Evolutionary conservation across 2,888 invertebrate species (phyloP).

Genomic region (Tuberolachnus salignus): DNA sequence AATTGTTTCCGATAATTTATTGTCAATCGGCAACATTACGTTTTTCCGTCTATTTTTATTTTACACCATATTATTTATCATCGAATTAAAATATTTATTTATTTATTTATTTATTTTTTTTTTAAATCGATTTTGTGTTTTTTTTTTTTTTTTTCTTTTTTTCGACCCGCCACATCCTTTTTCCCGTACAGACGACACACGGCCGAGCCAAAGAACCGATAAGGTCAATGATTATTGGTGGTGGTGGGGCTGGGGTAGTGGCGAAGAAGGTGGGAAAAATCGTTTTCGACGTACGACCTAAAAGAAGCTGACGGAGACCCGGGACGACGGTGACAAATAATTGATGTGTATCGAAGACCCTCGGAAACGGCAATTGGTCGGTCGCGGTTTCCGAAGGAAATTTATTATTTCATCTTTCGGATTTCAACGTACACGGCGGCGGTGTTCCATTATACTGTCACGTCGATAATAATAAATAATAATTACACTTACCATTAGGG

Average conservation of each 20-base stretch:
- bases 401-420: slow-evolving; percentile 32
- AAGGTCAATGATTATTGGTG: not conserved
- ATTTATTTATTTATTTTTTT: too few species aligned
- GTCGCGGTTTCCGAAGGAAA: slow-evolving; percentile 31
- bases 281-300: not conserved
- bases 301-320: not conserved
- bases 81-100: too few species aligned
- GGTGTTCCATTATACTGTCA: not conserved
- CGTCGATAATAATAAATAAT: slow-evolving; percentile 9
- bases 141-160: too few species aligned
- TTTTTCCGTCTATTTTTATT: too few species aligned
- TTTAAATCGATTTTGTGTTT: too few species aligned
- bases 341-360: slow-evolving; percentile 1
- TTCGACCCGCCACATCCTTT: too few species aligned
- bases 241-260: too few species aligned
- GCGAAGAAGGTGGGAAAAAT: not conserved
- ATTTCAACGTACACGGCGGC: not conserved
- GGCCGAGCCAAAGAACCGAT: not conserved
- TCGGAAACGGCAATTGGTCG: not conserved
- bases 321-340: slow-evolving; percentile 11
- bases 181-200: too few species aligned
- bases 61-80: too few species aligned
- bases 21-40: too few species aligned
- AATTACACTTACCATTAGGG: too few species aligned
- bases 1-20: too few species aligned